Evolutionary conservation across 1,140 invertebrate species (phyloP).

Genomic region (Calephelis nemesis): DNA sequence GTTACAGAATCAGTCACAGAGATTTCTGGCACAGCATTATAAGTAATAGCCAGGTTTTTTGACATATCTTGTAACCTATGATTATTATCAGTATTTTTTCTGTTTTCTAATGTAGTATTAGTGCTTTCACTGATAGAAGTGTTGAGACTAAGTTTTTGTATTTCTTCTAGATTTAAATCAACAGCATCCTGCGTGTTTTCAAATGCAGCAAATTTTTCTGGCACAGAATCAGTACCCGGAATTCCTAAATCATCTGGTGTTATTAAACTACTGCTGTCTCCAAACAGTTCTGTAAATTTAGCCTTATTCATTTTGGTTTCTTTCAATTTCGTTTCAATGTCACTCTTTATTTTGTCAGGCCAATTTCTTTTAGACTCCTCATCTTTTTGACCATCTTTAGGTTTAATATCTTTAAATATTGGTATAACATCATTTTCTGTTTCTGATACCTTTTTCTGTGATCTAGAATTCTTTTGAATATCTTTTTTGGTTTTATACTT

Average conservation of each 20-base stretch:
- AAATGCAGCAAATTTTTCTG: constrained; percentile 45
- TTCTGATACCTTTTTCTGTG: not conserved
- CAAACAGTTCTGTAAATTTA: constrained; percentile 67
- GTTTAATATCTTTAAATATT: constrained; percentile 22
- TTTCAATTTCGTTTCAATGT: constrained; percentile 30
- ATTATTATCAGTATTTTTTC: constrained; percentile 7
- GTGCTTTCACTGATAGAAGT: not conserved
- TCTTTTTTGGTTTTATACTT: constrained; percentile 5
- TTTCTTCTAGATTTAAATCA: constrained; percentile 39
- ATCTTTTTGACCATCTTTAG: constrained; percentile 25
- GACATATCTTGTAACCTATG: too few relatives aligned
- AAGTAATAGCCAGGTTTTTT: not conserved
- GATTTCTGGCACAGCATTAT: not conserved
- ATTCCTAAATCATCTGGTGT: constrained; percentile 65
- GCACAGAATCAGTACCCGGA: constrained; percentile 18
- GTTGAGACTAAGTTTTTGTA: constrained; percentile 23
- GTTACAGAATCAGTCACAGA: too few relatives aligned
- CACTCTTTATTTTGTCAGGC: constrained; percentile 19
- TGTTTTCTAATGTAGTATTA: not conserved
- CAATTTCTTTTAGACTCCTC: constrained; percentile 23
- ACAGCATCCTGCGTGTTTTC: constrained; percentile 62
- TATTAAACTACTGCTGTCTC: constrained; percentile 66
- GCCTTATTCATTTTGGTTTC: constrained; percentile 30
- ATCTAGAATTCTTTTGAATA: not conserved
- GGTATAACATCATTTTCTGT: not conserved